Percentiles rank a stretch among this genome's conserved stretches.
These are phyloP conservation scores for Colistium nudipinnis DNA, from an alignment of 2,113 vertebrate genomes.

Conservation along the genomic window DNA sequence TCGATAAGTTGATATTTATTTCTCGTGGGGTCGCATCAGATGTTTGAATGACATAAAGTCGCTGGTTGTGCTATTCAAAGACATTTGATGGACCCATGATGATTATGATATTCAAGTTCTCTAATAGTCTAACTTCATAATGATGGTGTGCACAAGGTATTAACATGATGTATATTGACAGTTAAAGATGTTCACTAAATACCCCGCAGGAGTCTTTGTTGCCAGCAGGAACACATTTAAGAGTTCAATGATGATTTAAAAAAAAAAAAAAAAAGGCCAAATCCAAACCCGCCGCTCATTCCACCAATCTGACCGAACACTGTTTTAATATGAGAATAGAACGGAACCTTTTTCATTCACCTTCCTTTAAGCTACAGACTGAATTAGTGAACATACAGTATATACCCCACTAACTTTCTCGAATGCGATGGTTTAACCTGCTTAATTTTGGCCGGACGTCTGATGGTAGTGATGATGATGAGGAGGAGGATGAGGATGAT, in stretches of 20 bases:
- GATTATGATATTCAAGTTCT: conserved; percentile 62
- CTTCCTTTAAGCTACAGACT: not conserved
- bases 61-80: conserved; percentile 58
- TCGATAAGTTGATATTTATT: conserved; percentile 41
- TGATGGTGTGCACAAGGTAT: conserved; percentile 66
- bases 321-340: conserved; percentile 52
- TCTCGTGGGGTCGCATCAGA: conserved; percentile 57
- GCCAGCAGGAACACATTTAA: conserved; percentile 38
- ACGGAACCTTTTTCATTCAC: conserved; percentile 9
- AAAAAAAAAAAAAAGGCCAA: too few species aligned
- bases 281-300: conserved; percentile 16
- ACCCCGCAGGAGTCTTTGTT: conserved; percentile 60
- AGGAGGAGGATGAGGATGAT: too few species aligned
- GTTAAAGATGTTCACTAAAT: conserved; percentile 66
- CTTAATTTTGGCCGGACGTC: too few species aligned
- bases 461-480: too few species aligned
- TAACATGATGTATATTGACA: conserved; percentile 67
- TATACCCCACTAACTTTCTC: too few species aligned
- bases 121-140: conserved; percentile 73
- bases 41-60: conserved; percentile 53
- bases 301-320: conserved; percentile 27
- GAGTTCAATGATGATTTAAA: conserved; percentile 6
- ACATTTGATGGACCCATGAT: conserved; percentile 58
- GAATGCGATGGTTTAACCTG: too few species aligned
- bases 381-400: too few species aligned